Evolutionary conservation across 2,888 invertebrate genomes (phyloP), one percentile per base, ranked within the genome.

Genomic region (Scaptomyza reducta): DNA sequence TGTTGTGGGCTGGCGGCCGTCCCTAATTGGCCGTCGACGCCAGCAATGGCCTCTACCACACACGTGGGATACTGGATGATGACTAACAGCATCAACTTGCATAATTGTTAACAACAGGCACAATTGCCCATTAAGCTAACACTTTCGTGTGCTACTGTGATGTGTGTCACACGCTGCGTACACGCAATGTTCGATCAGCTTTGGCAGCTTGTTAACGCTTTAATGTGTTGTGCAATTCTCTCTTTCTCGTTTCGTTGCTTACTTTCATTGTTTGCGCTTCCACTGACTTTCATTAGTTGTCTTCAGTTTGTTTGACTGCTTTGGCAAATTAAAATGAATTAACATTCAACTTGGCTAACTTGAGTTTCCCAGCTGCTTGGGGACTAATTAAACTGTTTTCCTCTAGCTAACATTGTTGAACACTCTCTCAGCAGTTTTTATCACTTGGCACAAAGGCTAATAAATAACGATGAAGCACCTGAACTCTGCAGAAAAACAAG

Each of bases 291-390:
- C 18, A 14, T 56, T 18, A 22, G 44, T 38, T 42, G 16, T 29
- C 40, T 46, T 35, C n/a, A 6, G 38, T 29, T 44, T 35, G 33
- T 10, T 31, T 54, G 10, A 40, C 13, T 25, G 29, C 42, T 49
- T 38, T 9, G 6, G 57, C 55, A 86, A 76, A 82, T 73, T 68
- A 63, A 76, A 86, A 82, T 57, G 71, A 73, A 85, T 72, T 75
- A 76, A 67, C 57, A 53, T n/a, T 46, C 35, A 29, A 11, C 7
- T 55, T 40, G 38, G 27, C 11, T 16, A 16, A 10, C 22, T 27
- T 10, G 44, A 3, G 38, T 25, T 1, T 41, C 22, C 7, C 40
- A 14, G 18, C 31, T 18, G 53, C 42, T 74, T 35, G 55, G 64
- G 49, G 60, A 59, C 64, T 38, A 66, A 71, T 77, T 67, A 63